phyloP scores from a whole-genome alignment of 1,140 invertebrate species.

The Calephelis nemesis region DNA sequence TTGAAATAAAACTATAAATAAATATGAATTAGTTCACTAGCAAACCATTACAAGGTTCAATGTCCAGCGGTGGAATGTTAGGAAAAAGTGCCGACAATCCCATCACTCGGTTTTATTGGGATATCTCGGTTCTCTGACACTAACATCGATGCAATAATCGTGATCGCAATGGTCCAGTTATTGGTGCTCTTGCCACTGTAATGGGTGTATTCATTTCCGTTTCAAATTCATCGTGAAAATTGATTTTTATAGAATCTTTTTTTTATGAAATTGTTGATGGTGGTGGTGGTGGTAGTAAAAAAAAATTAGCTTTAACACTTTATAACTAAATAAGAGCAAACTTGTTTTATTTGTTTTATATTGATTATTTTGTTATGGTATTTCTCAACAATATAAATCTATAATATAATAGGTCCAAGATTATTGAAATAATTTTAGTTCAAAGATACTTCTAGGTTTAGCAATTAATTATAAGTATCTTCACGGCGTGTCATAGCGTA shows the following conservation, averaged over 20 bases:
- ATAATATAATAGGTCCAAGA: too few species aligned
- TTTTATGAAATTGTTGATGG: too few species aligned
- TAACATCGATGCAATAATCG: constrained; percentile 3
- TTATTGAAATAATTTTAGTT: too few species aligned
- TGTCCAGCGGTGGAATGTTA: background rate
- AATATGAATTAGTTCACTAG: constrained; percentile 3
- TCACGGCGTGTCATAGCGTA: too few species aligned
- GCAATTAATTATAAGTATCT: too few species aligned
- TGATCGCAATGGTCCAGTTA: constrained; percentile 4
- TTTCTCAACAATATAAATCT: too few species aligned
- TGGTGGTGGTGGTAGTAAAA: too few species aligned
- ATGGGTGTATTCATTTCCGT: background rate
- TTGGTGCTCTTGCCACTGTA: background rate
- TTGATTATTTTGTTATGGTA: too few species aligned
- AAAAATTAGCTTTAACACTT: too few species aligned
- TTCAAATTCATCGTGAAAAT: background rate
- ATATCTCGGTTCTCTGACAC: background rate
- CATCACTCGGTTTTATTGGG: constrained; percentile 5
- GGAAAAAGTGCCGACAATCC: constrained; percentile 6
- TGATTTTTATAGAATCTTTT: background rate
- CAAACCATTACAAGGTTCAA: background rate
- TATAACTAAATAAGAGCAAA: too few species aligned
- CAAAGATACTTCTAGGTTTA: too few species aligned
- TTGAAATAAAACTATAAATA: background rate
- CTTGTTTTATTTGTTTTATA: too few species aligned